Percentiles rank a stretch among this genome's conserved stretches.
phyloP scores from a whole-genome alignment of 2,797 vertebrate species.

The Thripadectes ignobilis region DNA sequence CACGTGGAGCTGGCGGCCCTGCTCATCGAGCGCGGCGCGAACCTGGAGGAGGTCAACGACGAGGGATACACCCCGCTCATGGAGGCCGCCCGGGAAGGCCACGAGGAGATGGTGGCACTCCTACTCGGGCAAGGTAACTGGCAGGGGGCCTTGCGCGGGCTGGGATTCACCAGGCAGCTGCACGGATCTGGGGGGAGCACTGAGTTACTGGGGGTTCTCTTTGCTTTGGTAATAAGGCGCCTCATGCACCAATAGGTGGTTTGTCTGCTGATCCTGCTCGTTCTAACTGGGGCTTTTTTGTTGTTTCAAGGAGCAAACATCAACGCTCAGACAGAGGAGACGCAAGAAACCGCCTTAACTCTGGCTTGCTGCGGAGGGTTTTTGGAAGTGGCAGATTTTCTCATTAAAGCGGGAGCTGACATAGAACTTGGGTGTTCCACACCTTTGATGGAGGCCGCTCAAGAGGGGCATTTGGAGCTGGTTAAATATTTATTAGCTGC shows the following conservation, averaged over 20 bases:
- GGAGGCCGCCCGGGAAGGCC: constrained; percentile 84
- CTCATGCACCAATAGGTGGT: not conserved
- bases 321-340: constrained; percentile 85
- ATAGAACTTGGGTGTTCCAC: constrained; percentile 84
- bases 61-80: constrained; percentile 84
- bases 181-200: rapidly evolving
- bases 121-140: constrained; percentile 82
- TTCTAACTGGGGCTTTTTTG: not conserved
- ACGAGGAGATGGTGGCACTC: constrained; percentile 85
- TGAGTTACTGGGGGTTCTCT: rapidly evolving
- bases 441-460: constrained; percentile 85
- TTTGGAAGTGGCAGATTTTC: constrained; percentile 82
- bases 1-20: constrained; percentile 83
- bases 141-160: rapidly evolving
- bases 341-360: constrained; percentile 82
- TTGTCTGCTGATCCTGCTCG: not conserved
- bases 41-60: constrained; percentile 84
- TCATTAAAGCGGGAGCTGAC: constrained; percentile 85
- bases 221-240: not conserved
- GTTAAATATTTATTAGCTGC: constrained; percentile 84
- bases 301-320: constrained; percentile 81
- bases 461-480: constrained; percentile 83
- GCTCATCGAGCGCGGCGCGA: constrained; percentile 82
- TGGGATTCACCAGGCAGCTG: not conserved
- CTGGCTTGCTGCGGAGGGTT: constrained; percentile 84